phyloP scores from a whole-genome alignment of 2,113 vertebrate genomes.

The Oreocharis arfaki region DNA sequence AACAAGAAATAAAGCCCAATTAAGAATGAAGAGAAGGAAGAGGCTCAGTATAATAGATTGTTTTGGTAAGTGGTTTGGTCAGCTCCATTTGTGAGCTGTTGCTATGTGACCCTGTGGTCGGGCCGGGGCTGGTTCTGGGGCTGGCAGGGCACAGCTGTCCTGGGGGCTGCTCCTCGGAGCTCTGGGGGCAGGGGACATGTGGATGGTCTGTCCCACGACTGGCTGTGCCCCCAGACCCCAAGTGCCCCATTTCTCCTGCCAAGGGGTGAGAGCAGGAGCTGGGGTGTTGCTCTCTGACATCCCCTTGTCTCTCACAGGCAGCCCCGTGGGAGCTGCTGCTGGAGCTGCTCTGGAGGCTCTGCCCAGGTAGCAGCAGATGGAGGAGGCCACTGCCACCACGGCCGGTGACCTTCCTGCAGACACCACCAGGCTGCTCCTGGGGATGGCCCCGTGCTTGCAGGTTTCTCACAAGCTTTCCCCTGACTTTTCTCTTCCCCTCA shows the following conservation, averaged over 20 bases:
- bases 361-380: not conserved
- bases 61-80: conserved; percentile 21
- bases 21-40: conserved; percentile 46
- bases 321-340: not conserved
- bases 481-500: not conserved
- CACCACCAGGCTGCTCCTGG: not conserved
- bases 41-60: conserved; percentile 7
- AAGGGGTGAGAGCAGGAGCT: not conserved
- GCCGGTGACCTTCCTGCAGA: not conserved
- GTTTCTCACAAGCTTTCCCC: not conserved
- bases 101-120: not conserved
- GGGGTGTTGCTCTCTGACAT: not conserved
- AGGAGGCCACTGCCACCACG: not conserved
- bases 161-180: not conserved
- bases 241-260: not conserved
- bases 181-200: not conserved
- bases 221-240: not conserved
- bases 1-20: conserved; percentile 62
- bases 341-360: not conserved
- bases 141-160: not conserved
- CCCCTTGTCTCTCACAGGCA: not conserved
- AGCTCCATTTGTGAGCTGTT: not conserved
- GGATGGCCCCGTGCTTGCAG: not conserved
- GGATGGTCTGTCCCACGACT: not conserved
- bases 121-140: not conserved